Evolutionary conservation across 2,797 vertebrate species (phyloP).

Genomic region (Siniperca undulata): DNA sequence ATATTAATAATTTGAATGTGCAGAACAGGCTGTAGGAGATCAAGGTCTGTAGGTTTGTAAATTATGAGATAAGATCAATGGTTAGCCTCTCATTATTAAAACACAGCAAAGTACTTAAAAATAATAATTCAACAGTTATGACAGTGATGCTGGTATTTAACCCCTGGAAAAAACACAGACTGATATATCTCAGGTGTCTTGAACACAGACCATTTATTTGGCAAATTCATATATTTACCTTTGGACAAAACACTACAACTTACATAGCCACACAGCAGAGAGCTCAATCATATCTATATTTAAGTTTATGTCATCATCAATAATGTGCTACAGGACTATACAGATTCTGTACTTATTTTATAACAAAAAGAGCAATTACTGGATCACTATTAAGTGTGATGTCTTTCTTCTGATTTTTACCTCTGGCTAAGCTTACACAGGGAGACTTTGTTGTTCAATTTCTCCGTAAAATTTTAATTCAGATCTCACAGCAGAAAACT

Average conservation of each 20-base stretch:
- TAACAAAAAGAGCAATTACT: background rate
- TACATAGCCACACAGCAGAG: background rate
- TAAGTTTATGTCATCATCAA: background rate
- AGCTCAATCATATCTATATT: background rate
- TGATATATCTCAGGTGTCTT: no score
- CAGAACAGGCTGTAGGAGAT: background rate
- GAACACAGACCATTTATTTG: no score
- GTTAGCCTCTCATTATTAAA: no score
- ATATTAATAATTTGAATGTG: background rate
- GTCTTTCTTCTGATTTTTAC: constrained; percentile 22
- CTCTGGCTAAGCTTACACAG: background rate
- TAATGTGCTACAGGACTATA: background rate
- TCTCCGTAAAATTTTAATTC: constrained; percentile 17
- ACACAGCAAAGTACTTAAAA: no score
- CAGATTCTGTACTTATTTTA: background rate
- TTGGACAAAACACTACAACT: background rate
- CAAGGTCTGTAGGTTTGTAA: no score
- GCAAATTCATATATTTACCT: background rate
- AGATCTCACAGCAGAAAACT: background rate
- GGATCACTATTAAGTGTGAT: background rate
- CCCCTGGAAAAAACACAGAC: no score
- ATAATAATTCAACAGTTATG: no score
- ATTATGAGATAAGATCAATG: no score
- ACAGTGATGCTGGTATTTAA: no score
- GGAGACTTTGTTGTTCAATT: constrained; percentile 13